These are phyloP conservation scores for Acrocephalus kingi DNA, from an alignment of 2,113 vertebrate species.

Conservation along the genomic window DNA sequence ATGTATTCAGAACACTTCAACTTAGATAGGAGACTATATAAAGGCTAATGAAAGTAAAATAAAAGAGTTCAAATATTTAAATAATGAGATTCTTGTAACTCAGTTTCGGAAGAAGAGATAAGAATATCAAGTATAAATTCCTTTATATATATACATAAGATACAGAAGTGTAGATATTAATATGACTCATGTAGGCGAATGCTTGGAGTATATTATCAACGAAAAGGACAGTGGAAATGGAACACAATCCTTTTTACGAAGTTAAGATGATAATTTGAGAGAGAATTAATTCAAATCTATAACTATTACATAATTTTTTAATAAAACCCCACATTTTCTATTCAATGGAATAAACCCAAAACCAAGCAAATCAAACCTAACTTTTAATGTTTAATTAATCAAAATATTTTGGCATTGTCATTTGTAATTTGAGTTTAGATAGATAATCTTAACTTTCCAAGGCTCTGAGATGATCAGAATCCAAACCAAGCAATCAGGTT, in stretches of 20 bases:
- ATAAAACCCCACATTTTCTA: accelerated
- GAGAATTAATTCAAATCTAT: neutral
- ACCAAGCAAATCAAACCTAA: neutral
- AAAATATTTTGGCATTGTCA: neutral
- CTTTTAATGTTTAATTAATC: neutral
- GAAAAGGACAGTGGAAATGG: neutral
- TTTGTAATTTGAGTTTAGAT: neutral
- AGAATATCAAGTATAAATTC: neutral
- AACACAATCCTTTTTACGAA: neutral
- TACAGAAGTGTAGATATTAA: neutral
- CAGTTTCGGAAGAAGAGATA: neutral
- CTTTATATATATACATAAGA: neutral
- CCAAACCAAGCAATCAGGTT: neutral
- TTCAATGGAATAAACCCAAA: neutral
- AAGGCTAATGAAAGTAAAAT: neutral
- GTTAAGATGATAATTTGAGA: neutral
- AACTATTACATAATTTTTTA: neutral
- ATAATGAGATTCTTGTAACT: neutral
- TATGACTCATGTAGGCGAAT: neutral
- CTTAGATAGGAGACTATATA: neutral
- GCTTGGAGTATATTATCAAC: neutral
- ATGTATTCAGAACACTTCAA: neutral
- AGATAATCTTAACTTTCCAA: neutral
- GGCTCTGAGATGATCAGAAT: neutral
- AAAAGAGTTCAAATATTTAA: neutral